A percentile compares a stretch with the other conserved stretches of the same genome.
Evolutionary conservation across 2,113 vertebrate genomes (phyloP).

Genomic region (Triplophysa rosa): DNA sequence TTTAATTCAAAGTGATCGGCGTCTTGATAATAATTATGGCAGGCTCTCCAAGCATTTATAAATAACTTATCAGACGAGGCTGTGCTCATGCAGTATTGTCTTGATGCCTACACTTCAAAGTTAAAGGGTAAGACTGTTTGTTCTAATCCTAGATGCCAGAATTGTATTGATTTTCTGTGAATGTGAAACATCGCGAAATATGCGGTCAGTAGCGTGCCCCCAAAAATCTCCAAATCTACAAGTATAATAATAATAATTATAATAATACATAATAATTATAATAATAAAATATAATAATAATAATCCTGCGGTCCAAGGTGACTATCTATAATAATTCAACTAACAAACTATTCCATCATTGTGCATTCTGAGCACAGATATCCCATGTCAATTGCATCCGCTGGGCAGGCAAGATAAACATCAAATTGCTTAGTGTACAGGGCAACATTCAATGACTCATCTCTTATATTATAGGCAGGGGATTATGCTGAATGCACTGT

Average conservation of each 20-base stretch:
- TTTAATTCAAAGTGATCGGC: conserved; percentile 31
- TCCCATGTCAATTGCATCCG: conserved; percentile 14
- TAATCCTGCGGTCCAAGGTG: conserved; percentile 21
- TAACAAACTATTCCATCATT: conserved; percentile 8
- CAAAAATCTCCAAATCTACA: not conserved
- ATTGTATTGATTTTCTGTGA: conserved; percentile 12
- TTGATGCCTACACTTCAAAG: conserved; percentile 6
- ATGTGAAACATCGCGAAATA: conserved; percentile 1
- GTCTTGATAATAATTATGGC: conserved; percentile 28
- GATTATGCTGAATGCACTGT: conserved; percentile 2
- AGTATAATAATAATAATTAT: no score
- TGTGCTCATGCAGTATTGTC: not conserved
- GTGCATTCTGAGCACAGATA: conserved; percentile 23
- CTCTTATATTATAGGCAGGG: conserved; percentile 7
- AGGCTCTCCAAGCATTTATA: conserved; percentile 16
- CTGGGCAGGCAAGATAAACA: conserved; percentile 39
- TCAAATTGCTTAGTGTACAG: conserved; percentile 35
- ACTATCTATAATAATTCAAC: conserved; percentile 29
- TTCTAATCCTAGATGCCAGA: conserved; percentile 6
- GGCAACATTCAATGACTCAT: conserved; percentile 38
- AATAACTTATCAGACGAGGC: conserved; percentile 14
- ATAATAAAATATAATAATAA: no score
- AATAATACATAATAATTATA: no score
- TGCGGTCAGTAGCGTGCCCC: not conserved
- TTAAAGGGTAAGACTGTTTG: conserved; percentile 22